Conservation (phyloP, 2,113 vertebrate genomes). For the Leucopternis melanops region DNA sequence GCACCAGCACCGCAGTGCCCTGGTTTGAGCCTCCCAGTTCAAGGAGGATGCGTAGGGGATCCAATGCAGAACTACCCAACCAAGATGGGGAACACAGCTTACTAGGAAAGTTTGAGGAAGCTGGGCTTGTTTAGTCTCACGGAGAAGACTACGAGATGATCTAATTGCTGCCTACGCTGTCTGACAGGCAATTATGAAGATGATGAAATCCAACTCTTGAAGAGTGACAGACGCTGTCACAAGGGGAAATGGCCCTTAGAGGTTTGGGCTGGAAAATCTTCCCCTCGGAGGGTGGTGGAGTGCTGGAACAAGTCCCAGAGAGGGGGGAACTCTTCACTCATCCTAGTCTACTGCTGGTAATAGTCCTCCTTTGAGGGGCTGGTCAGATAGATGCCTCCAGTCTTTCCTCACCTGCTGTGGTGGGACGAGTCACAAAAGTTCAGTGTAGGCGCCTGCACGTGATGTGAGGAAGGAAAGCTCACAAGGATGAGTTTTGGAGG, state of each 20-base stretch:
- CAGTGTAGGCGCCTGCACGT: accelerated
- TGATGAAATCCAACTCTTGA: background rate
- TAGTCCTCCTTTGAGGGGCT: background rate
- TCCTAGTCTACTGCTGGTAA: background rate
- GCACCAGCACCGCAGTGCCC: background rate
- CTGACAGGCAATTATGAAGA: background rate
- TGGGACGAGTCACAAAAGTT: background rate
- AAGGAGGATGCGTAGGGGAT: background rate
- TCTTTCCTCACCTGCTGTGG: background rate
- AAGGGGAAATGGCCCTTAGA: background rate
- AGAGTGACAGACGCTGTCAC: background rate
- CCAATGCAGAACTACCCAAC: background rate
- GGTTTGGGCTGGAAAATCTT: background rate
- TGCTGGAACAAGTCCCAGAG: background rate
- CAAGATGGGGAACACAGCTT: background rate
- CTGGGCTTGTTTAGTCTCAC: background rate
- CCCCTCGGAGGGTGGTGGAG: background rate
- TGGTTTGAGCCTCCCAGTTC: background rate
- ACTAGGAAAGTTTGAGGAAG: background rate
- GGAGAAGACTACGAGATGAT: background rate
- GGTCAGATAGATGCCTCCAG: background rate
- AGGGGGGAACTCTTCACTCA: background rate
- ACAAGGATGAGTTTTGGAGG: background rate
- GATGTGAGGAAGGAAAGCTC: background rate
- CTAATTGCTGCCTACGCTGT: background rate